Evolutionary conservation across 1,140 invertebrate genomes (phyloP).

Genomic region (Uloborus diversus): DNA sequence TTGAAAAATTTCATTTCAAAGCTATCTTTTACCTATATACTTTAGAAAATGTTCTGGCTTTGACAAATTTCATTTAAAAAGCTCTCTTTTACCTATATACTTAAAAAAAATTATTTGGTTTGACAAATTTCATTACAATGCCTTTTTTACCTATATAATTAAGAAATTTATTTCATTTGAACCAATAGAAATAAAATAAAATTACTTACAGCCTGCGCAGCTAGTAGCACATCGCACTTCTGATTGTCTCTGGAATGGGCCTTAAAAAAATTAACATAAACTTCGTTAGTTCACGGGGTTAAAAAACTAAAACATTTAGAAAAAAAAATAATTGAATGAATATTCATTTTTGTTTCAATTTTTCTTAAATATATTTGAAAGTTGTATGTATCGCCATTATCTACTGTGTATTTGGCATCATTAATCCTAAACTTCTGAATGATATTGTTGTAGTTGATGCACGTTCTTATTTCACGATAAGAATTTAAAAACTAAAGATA

Average conservation of each 20-base stretch:
- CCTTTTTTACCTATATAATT: not conserved
- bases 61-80: too few relatives aligned
- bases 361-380: not conserved
- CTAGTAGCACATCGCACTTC: not conserved
- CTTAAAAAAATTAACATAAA: not conserved
- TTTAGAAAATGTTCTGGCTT: too few relatives aligned
- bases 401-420: not conserved
- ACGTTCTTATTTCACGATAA: too few relatives aligned
- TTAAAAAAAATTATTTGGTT: too few relatives aligned
- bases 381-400: not conserved
- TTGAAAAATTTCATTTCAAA: too few relatives aligned
- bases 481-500: too few relatives aligned
- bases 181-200: not conserved
- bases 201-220: conserved; percentile 7
- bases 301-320: not conserved
- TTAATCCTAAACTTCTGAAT: too few relatives aligned
- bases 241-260: conserved; percentile 13
- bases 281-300: not conserved
- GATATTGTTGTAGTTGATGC: too few relatives aligned
- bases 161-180: not conserved
- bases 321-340: not conserved
- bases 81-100: too few relatives aligned
- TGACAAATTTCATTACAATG: too few relatives aligned
- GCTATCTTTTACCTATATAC: too few relatives aligned
- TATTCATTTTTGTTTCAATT: not conserved